Evolutionary conservation across 2,113 vertebrate genomes (phyloP).

Genomic region (Lucifuga dentata): DNA sequence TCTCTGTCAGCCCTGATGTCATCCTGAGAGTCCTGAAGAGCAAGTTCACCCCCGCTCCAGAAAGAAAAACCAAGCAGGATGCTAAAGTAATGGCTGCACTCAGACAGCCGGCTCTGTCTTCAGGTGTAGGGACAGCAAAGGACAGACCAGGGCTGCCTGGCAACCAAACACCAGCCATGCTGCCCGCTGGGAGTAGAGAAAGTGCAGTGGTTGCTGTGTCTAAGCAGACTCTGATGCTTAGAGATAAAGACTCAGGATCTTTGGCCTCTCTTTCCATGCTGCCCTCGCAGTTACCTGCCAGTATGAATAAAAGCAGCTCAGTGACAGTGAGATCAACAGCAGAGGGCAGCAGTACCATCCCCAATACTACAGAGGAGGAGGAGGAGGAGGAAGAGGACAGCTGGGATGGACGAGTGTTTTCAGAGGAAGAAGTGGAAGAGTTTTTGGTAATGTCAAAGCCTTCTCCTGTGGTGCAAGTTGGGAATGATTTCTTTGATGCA

Average conservation of each 20-base stretch:
- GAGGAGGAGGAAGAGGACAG: conserved; percentile 36
- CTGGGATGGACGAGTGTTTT: conserved; percentile 70
- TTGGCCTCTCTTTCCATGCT: conserved; percentile 6
- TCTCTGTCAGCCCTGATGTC: conserved; percentile 84
- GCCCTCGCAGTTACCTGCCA: conserved; percentile 7
- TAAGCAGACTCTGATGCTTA: conserved; percentile 7
- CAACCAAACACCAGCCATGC: background rate
- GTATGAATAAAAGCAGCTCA: conserved; percentile 1
- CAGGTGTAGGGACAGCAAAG: conserved; percentile 16
- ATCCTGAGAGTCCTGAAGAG: conserved; percentile 85
- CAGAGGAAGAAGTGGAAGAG: conserved; percentile 68
- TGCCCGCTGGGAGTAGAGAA: conserved; percentile 42
- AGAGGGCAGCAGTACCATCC: background rate
- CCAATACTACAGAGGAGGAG: conserved; percentile 1
- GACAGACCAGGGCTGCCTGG: conserved; percentile 30
- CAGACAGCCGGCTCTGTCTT: conserved; percentile 40
- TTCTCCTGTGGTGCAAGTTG: conserved; percentile 72
- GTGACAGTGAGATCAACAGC: conserved; percentile 2
- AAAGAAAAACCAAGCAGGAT: conserved; percentile 83
- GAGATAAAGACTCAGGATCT: conserved; percentile 6
- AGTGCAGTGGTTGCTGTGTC: conserved; percentile 37
- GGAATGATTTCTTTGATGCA: conserved; percentile 85
- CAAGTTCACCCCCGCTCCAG: conserved; percentile 78
- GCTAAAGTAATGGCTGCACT: conserved; percentile 57
- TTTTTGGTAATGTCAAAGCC: conserved; percentile 43